These are phyloP conservation scores for Equus quagga DNA, from an alignment of 2,113 vertebrate genomes.

Conservation along the genomic window DNA sequence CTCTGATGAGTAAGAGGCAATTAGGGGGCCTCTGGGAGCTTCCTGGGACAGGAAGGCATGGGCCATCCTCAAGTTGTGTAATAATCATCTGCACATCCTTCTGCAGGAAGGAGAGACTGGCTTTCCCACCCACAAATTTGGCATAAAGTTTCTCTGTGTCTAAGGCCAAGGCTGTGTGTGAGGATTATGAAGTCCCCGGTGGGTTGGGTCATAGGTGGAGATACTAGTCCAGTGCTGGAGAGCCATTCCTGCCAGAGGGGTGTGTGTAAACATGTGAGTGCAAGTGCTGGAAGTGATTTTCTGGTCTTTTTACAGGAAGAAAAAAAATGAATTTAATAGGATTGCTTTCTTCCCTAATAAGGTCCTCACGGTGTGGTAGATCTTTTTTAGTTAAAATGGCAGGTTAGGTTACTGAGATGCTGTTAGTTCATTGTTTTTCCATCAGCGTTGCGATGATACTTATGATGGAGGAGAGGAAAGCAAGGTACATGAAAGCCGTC, in stretches of 20 bases:
- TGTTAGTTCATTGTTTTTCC: neutral
- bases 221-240: neutral
- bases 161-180: neutral
- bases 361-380: neutral
- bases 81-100: conserved; percentile 47
- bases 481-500: neutral
- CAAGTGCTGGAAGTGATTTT: neutral
- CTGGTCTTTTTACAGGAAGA: neutral
- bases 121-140: conserved; percentile 59
- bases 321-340: neutral
- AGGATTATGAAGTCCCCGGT: neutral
- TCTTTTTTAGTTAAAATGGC: neutral
- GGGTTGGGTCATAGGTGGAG: neutral
- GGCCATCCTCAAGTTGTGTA: neutral
- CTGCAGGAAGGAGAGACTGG: conserved; percentile 64
- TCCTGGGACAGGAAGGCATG: conserved; percentile 58
- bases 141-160: neutral
- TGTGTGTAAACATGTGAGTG: rapidly evolving
- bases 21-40: conserved; percentile 6
- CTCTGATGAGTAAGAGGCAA: neutral
- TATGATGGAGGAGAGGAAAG: neutral
- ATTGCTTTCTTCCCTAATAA: neutral
- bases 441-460: neutral
- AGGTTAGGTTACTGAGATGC: neutral
- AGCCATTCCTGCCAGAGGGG: neutral